A percentile compares a stretch with the other conserved stretches of the same genome.
These are phyloP conservation scores for Orthosia gracilis DNA, from an alignment of 2,888 invertebrate genomes.

Conservation along the genomic window DNA sequence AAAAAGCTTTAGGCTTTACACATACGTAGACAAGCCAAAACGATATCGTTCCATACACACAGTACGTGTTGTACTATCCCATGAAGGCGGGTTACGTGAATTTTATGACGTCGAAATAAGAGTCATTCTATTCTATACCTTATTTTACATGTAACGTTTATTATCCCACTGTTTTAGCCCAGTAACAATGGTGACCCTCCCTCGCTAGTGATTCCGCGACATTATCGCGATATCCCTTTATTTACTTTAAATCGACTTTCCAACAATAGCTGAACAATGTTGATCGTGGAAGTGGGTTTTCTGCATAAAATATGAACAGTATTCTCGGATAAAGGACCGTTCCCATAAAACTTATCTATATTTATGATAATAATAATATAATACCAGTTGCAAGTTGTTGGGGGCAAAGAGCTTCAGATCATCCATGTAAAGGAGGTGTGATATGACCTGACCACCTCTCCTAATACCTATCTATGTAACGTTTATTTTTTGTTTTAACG, in stretches of 20 bases:
- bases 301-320: constrained; percentile 52
- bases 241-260: constrained; percentile 68
- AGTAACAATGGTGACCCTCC: constrained; percentile 62
- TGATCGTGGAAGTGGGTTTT: constrained; percentile 47
- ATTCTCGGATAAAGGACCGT: constrained; percentile 34
- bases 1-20: background rate
- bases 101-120: too few relatives aligned
- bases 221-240: constrained; percentile 70
- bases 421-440: too few relatives aligned
- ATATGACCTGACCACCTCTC: too few relatives aligned
- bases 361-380: too few relatives aligned
- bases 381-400: too few relatives aligned
- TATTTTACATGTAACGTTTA: constrained; percentile 39
- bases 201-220: constrained; percentile 46
- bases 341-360: too few relatives aligned
- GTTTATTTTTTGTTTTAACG: too few relatives aligned
- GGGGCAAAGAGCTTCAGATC: too few relatives aligned
- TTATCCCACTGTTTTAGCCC: constrained; percentile 26
- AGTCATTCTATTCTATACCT: too few relatives aligned
- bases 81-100: too few relatives aligned
- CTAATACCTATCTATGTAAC: too few relatives aligned
- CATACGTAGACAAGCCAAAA: background rate
- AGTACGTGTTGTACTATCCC: background rate
- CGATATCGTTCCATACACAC: background rate
- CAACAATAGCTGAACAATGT: constrained; percentile 55